phyloP scores from a whole-genome alignment of 2,113 vertebrate species.

The Semnornis frantzii region DNA sequence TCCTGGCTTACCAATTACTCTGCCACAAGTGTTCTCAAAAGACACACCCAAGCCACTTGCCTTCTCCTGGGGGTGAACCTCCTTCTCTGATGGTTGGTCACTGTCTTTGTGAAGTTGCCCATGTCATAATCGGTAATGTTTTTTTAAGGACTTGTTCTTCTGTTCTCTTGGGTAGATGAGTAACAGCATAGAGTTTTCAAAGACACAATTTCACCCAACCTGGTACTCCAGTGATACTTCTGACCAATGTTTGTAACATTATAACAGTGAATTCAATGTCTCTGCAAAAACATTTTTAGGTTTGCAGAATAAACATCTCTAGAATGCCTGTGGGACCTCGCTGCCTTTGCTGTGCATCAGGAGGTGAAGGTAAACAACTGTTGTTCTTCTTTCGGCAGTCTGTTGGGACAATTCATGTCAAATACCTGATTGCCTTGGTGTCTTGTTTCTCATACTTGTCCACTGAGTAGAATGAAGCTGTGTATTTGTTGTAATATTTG shows the following conservation, averaged over 20 bases:
- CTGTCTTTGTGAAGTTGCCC: neutral
- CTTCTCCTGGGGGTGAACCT: neutral
- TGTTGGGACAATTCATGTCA: neutral
- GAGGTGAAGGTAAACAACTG: neutral
- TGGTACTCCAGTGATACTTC: neutral
- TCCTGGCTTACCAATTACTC: neutral
- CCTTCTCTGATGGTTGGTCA: neutral
- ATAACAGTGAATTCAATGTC: neutral
- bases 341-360: neutral
- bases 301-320: neutral
- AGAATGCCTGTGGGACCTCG: neutral
- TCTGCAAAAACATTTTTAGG: neutral
- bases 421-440: neutral
- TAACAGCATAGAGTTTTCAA: neutral
- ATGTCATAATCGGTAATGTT: rapidly evolving
- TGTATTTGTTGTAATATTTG: neutral
- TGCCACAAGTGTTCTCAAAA: neutral
- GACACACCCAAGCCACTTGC: neutral
- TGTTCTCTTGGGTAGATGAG: neutral
- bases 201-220: neutral
- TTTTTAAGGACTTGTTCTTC: neutral
- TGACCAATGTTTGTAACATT: neutral
- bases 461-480: neutral
- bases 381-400: neutral
- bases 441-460: neutral